Conservation (phyloP, 2,888 invertebrate genomes). For the Cerceris rybyensis region DNA sequence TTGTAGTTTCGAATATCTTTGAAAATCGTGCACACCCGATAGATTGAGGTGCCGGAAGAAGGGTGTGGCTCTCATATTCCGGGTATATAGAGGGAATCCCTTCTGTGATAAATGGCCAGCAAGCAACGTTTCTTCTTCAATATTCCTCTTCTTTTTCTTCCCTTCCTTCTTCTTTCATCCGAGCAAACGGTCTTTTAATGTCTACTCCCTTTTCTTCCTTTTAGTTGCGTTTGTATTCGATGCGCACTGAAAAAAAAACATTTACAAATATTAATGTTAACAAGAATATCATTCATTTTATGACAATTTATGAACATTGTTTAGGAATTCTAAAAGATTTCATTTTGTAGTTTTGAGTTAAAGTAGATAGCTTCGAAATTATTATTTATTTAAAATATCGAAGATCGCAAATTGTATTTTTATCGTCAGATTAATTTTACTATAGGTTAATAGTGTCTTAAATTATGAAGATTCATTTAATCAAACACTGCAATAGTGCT, state of each 20-base stretch:
- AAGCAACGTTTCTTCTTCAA: conserved; percentile 22
- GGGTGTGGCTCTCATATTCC: conserved; percentile 67
- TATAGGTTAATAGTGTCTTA: too few relatives aligned
- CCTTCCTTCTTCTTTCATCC: conserved; percentile 27
- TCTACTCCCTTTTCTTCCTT: conserved; percentile 22
- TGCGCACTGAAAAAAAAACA: not conserved
- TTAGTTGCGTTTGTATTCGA: not conserved
- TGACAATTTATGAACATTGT: too few relatives aligned
- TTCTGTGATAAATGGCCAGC: conserved; percentile 68
- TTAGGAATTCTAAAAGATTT: too few relatives aligned
- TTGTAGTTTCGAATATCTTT: conserved; percentile 43
- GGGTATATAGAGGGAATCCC: conserved; percentile 55
- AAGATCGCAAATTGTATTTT: too few relatives aligned
- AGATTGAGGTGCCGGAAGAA: conserved; percentile 70
- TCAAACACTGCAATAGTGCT: too few relatives aligned
- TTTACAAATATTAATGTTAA: not conserved
- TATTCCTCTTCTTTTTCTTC: conserved; percentile 22
- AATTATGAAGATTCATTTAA: too few relatives aligned
- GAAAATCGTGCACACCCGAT: conserved; percentile 52
- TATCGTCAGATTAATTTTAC: too few relatives aligned
- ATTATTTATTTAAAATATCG: too few relatives aligned
- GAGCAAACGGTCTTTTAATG: conserved; percentile 38
- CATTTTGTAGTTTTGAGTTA: too few relatives aligned
- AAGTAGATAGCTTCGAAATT: too few relatives aligned
- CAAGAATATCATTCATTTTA: not conserved